A percentile compares a stretch with the other conserved stretches of the same genome.
These are phyloP conservation scores for Gryllus bimaculatus DNA, from an alignment of 1,140 invertebrate genomes.

Conservation along the genomic window DNA sequence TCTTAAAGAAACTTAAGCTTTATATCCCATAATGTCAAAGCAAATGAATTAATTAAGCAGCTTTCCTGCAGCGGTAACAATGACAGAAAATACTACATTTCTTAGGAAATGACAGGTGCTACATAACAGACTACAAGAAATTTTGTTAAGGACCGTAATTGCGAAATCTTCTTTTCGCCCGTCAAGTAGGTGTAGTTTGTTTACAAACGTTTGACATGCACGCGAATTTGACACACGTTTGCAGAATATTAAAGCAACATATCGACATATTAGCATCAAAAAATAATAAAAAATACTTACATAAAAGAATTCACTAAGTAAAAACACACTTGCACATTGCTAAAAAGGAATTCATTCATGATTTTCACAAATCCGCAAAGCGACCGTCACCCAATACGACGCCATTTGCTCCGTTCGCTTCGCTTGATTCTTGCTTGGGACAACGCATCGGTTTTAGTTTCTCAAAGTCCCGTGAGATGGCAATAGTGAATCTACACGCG, in stretches of 20 bases:
- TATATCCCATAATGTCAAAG: background rate
- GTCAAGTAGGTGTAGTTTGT: background rate
- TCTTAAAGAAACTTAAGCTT: slow-evolving; percentile 7
- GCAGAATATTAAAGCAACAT: background rate
- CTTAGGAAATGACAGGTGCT: too few species aligned
- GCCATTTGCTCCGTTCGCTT: slow-evolving; percentile 27
- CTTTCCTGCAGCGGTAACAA: too few species aligned
- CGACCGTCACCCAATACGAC: slow-evolving; percentile 24
- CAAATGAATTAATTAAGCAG: background rate
- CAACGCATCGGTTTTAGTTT: background rate
- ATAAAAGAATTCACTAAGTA: slow-evolving; percentile 14
- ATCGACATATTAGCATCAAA: slow-evolving; percentile 9
- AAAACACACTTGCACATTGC: slow-evolving; percentile 18
- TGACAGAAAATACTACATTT: too few species aligned
- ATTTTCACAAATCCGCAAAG: slow-evolving; percentile 23
- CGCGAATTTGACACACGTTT: slow-evolving; percentile 16
- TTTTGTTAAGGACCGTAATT: too few species aligned
- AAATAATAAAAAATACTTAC: slow-evolving; percentile 21
- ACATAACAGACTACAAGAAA: too few species aligned
- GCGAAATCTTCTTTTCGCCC: background rate
- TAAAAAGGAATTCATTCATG: slow-evolving; percentile 25
- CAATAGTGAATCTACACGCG: background rate
- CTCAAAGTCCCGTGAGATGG: background rate
- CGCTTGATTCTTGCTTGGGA: background rate
- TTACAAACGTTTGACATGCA: slow-evolving; percentile 11